Percentiles rank a stretch among this genome's conserved stretches.
Conservation (phyloP, 2,797 vertebrate species). For the Pithecia hirsuta region DNA sequence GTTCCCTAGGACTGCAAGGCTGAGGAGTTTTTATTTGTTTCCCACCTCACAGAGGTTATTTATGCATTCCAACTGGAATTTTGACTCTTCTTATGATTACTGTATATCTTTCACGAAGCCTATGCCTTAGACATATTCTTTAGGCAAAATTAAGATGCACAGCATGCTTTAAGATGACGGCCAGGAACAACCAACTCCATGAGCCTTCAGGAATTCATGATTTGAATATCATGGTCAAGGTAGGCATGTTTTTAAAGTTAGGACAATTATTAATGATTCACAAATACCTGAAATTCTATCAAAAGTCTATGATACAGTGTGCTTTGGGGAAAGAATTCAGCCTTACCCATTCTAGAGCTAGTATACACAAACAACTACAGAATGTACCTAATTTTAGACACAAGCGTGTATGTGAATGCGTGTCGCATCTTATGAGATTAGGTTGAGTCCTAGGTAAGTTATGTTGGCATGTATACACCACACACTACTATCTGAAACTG, state of each 20-base stretch:
- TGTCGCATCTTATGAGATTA: not conserved
- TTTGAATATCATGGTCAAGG: not conserved
- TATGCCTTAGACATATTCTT: not conserved
- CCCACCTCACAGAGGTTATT: not conserved
- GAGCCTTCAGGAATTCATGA: not conserved
- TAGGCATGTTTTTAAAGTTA: not conserved
- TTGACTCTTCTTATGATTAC: not conserved
- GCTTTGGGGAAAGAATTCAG: not conserved
- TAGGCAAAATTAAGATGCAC: not conserved
- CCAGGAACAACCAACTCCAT: not conserved
- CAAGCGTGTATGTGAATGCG: rapidly evolving
- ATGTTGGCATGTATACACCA: too few species aligned
- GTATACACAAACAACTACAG: rapidly evolving
- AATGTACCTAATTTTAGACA: not conserved
- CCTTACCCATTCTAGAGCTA: rapidly evolving
- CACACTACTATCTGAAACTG: not conserved
- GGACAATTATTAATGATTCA: not conserved
- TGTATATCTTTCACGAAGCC: not conserved
- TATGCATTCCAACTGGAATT: not conserved
- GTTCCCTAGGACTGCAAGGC: too few species aligned
- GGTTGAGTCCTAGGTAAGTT: too few species aligned
- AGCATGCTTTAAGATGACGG: not conserved
- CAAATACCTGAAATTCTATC: not conserved
- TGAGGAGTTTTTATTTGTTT: not conserved
- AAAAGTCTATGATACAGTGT: not conserved